phyloP scores from a whole-genome alignment of 2,113 vertebrate genomes.

The Notothenia coriiceps region DNA sequence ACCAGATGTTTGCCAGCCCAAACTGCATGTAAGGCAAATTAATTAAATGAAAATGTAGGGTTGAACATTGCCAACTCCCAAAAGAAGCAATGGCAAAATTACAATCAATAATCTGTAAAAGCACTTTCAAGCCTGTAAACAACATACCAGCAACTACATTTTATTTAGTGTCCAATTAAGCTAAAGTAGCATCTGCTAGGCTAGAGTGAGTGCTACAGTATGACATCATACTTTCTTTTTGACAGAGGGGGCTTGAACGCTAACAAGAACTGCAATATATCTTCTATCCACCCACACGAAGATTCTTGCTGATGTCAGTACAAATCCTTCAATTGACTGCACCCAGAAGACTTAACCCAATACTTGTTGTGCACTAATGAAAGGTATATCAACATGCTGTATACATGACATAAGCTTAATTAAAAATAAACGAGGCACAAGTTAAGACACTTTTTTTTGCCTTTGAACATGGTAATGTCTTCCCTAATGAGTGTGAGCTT shows the following conservation, averaged over 20 bases:
- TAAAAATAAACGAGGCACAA: conserved; percentile 40
- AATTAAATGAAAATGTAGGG: conserved; percentile 58
- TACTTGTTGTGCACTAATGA: conserved; percentile 45
- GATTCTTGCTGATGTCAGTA: conserved; percentile 47
- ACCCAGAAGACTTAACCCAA: conserved; percentile 38
- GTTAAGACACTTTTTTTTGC: not conserved
- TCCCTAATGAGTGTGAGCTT: not conserved
- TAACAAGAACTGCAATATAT: conserved; percentile 43
- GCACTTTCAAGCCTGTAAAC: conserved; percentile 49
- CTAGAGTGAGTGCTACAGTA: conserved; percentile 19
- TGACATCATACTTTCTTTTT: conserved; percentile 46
- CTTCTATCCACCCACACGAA: conserved; percentile 37
- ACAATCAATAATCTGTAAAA: conserved; percentile 70
- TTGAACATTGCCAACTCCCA: conserved; percentile 42
- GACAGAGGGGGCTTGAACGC: conserved; percentile 43
- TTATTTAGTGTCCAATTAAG: conserved; percentile 65
- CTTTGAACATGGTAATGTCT: not conserved
- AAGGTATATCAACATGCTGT: conserved; percentile 32
- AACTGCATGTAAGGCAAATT: conserved; percentile 47
- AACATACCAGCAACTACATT: conserved; percentile 38
- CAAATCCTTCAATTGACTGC: conserved; percentile 28
- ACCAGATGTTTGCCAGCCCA: conserved; percentile 57
- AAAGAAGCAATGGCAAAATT: conserved; percentile 49
- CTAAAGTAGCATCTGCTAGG: conserved; percentile 48
- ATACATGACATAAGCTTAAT: conserved; percentile 35